Percentiles rank a stretch among this genome's conserved stretches.
phyloP scores from a whole-genome alignment of 2,113 vertebrate genomes.

The Corythaeola cristata region DNA sequence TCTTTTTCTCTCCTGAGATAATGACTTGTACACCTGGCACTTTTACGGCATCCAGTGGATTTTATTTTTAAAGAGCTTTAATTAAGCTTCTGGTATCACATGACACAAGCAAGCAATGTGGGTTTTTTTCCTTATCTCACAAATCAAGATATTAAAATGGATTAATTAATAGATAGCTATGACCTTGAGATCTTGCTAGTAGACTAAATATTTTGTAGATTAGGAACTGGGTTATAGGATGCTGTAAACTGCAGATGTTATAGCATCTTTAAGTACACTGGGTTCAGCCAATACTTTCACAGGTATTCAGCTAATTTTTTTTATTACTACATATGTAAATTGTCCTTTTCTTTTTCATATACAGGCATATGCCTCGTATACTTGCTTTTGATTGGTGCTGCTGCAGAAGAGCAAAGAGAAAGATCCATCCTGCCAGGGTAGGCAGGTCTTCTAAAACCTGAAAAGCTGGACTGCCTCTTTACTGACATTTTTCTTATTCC shows the following conservation, averaged over 20 bases:
- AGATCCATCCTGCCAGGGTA: neutral
- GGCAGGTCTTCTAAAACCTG: neutral
- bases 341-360: neutral
- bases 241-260: neutral
- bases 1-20: constrained; percentile 13
- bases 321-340: neutral
- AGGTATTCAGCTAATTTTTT: neutral
- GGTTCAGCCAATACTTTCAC: neutral
- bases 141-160: constrained; percentile 10
- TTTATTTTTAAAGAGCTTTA: constrained; percentile 25
- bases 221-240: neutral
- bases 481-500: neutral
- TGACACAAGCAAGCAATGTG: neutral
- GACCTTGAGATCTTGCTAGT: neutral
- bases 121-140: neutral
- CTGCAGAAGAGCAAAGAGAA: neutral
- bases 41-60: neutral
- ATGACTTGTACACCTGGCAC: constrained; percentile 8
- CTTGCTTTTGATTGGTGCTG: neutral
- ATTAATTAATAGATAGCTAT: neutral
- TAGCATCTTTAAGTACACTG: neutral
- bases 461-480: neutral
- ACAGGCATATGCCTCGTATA: neutral
- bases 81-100: neutral
- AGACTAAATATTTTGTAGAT: neutral